These are phyloP conservation scores for Ciconia nigra DNA, from an alignment of 2,797 vertebrate species.

Conservation along the genomic window DNA sequence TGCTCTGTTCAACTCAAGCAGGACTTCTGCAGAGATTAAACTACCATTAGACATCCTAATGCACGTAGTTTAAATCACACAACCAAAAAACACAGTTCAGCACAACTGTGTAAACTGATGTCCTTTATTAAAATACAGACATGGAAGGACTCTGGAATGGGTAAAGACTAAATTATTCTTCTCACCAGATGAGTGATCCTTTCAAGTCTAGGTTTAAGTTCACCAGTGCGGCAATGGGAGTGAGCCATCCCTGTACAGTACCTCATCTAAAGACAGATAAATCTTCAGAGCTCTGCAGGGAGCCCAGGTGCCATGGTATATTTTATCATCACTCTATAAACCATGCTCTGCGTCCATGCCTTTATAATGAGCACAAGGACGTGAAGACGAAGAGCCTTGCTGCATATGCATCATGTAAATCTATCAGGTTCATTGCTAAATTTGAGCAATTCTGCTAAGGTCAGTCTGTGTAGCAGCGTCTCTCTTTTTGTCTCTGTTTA, in stretches of 20 bases:
- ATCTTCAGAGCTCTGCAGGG: conserved; percentile 64
- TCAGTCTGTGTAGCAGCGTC: not conserved
- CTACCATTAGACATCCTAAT: not conserved
- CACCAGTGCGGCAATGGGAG: not conserved
- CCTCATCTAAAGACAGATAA: conserved; percentile 66
- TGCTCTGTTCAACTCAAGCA: not conserved
- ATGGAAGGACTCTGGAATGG: not conserved
- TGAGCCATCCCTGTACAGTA: not conserved
- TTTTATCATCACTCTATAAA: conserved; percentile 72
- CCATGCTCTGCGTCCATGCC: conserved; percentile 51
- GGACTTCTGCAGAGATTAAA: conserved; percentile 11
- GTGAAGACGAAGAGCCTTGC: conserved; percentile 42
- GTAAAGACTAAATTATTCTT: conserved; percentile 54
- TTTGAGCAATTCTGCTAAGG: conserved; percentile 57
- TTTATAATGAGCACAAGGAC: conserved; percentile 71
- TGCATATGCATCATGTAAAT: conserved; percentile 68
- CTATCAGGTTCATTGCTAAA: conserved; percentile 65
- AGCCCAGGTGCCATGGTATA: conserved; percentile 61
- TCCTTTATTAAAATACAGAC: conserved; percentile 55
- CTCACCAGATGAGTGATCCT: conserved; percentile 49
- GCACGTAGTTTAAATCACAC: conserved; percentile 33
- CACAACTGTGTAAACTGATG: conserved; percentile 51
- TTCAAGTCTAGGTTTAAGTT: conserved; percentile 63
- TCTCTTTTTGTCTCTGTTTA: not conserved
- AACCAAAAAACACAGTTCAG: conserved; percentile 30